Base-by-base conservation (phyloP, 2,888 invertebrate genomes). In the Notodonta ziczac region DNA sequence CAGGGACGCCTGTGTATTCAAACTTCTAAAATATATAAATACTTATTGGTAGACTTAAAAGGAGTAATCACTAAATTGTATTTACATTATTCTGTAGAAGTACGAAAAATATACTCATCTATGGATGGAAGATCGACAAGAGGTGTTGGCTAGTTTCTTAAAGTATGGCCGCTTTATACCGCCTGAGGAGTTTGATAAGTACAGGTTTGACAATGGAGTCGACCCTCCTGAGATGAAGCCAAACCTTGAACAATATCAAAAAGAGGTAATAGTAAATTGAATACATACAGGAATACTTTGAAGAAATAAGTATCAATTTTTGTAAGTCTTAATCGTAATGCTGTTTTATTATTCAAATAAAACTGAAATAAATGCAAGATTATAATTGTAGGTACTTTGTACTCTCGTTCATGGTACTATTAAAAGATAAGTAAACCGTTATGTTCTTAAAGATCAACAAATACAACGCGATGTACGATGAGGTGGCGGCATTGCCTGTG, bases 41-140 rank as follows among this genome's bases (percentile, higher is more conserved):
- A 42, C 14, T 39, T 24, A 13, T 58, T 35, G 13, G n/a, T 58
- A 42, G 32, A 52, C 16, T 16, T 51, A 9, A 24, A 24, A 6
- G n/a, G 13, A 46, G 10, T 42, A 10, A 10, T 9, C 42, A 10
- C 42, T 42, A 9, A 9, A 42, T 4, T 4, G 42, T 42, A 9
- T 42, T 42, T 9, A 10, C 9, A 9, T 2, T 44, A 56, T 44
- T 16, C 62, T 54, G 16, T 56, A 85, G 94, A 91, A 91, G 80
- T 97, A 95, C 75, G 95, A 96, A 60, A 94, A 95, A 66, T 97
- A 96, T 82, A 94, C 96, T 0, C 96, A 96, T 77, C 88, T 98
- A 9, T 99, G 98, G 98, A 85, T 95, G 57, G 97, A 97, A 78
- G 96, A 98, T 81, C 94, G 96, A 50, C 95, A 96, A 59, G 96